These are phyloP conservation scores for Brevimyrus niger DNA, from an alignment of 2,113 vertebrate genomes.

Conservation along the genomic window DNA sequence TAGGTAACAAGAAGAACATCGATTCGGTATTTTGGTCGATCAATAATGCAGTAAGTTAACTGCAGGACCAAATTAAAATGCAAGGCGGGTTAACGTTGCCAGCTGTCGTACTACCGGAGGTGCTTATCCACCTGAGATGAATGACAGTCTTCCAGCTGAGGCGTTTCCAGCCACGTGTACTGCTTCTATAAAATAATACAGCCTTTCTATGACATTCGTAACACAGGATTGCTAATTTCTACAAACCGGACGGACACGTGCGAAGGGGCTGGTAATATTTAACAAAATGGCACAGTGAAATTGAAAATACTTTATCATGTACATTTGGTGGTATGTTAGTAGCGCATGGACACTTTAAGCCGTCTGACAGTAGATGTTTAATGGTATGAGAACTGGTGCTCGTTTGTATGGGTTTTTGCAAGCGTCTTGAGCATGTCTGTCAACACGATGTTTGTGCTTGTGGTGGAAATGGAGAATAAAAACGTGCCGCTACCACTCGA, in stretches of 20 bases:
- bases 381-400: not conserved
- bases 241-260: not conserved
- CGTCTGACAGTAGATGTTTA: not conserved
- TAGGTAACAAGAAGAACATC: slow-evolving; percentile 72
- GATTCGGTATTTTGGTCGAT: slow-evolving; percentile 71
- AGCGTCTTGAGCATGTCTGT: not conserved
- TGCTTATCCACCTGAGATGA: slow-evolving; percentile 56
- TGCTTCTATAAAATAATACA: not conserved
- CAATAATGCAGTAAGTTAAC: slow-evolving; percentile 74
- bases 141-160: slow-evolving; percentile 59
- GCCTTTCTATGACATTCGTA: not conserved
- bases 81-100: slow-evolving; percentile 61
- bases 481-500: not conserved
- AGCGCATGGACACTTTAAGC: not conserved
- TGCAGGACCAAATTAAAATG: slow-evolving; percentile 71
- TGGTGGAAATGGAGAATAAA: not conserved
- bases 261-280: not conserved
- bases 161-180: slow-evolving; percentile 17
- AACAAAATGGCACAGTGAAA: not conserved
- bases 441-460: not conserved
- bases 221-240: not conserved
- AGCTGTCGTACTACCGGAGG: slow-evolving; percentile 61
- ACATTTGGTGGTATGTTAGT: not conserved
- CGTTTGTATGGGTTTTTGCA: not conserved
- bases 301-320: not conserved